A percentile compares a stretch with the other conserved stretches of the same genome.
These are phyloP conservation scores for Nannoperca obscura DNA, from an alignment of 2,797 vertebrate species.

Conservation along the genomic window DNA sequence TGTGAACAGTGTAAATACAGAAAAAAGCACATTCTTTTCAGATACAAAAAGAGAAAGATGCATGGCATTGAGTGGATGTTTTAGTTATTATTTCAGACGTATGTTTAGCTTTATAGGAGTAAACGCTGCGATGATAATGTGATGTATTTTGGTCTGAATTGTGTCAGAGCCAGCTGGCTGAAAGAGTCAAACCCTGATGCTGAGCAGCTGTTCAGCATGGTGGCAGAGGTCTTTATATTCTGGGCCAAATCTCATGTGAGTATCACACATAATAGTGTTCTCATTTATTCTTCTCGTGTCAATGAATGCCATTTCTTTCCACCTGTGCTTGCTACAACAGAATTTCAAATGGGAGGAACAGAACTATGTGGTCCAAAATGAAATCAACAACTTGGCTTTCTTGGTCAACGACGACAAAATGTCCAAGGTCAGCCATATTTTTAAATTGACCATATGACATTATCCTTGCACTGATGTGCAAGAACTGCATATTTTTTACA, in stretches of 20 bases:
- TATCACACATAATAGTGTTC: conserved; percentile 27
- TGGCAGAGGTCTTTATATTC: conserved; percentile 95
- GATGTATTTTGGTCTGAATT: conserved; percentile 42
- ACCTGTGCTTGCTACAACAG: conserved; percentile 75
- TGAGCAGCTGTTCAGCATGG: conserved; percentile 93
- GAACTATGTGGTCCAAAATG: conserved; percentile 96
- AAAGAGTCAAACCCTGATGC: conserved; percentile 90
- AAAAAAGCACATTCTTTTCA: not conserved
- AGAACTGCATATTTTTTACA: not conserved
- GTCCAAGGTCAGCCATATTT: conserved; percentile 86
- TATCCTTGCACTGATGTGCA: not conserved
- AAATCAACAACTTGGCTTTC: conserved; percentile 95
- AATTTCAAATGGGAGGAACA: conserved; percentile 99
- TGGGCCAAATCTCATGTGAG: conserved; percentile 98
- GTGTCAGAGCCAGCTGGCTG: conserved; percentile 92
- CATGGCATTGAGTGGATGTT: not conserved
- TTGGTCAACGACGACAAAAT: conserved; percentile 90
- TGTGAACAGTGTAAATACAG: not conserved
- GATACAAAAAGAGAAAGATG: not conserved
- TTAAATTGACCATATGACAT: not conserved
- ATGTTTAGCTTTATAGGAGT: conserved; percentile 23
- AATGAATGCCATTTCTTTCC: not conserved
- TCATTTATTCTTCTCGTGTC: conserved; percentile 14
- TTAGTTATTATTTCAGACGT: conserved; percentile 3
- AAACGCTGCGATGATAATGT: conserved; percentile 35